phyloP scores from a whole-genome alignment of 2,888 invertebrate genomes.

The Drosophila vallismaia region DNA sequence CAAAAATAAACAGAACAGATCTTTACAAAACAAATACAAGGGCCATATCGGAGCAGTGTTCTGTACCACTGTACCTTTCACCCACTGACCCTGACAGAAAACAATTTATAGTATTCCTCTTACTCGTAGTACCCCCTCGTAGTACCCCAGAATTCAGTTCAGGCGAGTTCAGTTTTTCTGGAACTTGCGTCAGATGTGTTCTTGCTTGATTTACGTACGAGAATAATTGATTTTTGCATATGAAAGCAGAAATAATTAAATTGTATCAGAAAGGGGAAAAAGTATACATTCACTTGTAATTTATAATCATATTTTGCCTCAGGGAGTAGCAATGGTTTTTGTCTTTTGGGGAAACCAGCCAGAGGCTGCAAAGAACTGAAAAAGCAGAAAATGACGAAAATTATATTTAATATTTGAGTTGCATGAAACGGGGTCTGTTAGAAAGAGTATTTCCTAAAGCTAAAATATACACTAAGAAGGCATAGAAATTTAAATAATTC shows the following conservation, averaged over 20 bases:
- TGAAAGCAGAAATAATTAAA: slow-evolving; percentile 62
- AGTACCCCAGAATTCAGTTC: slow-evolving; percentile 12
- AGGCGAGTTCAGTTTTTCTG: slow-evolving; percentile 30
- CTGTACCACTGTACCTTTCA: slow-evolving; percentile 9
- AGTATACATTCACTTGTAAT: slow-evolving; percentile 15
- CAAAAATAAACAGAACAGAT: slow-evolving; percentile 43
- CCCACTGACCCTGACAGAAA: slow-evolving; percentile 43
- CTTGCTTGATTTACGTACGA: slow-evolving; percentile 55
- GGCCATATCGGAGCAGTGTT: slow-evolving; percentile 10
- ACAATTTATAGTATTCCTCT: slow-evolving; percentile 23
- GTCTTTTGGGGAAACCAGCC: background rate
- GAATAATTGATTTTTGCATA: slow-evolving; percentile 51
- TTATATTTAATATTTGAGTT: slow-evolving; percentile 30
- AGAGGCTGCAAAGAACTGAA: background rate
- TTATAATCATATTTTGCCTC: slow-evolving; percentile 21
- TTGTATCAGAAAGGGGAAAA: slow-evolving; percentile 55
- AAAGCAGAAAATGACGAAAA: slow-evolving; percentile 16
- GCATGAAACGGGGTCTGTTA: slow-evolving; percentile 6
- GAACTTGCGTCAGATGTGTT: slow-evolving; percentile 69
- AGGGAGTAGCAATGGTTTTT: background rate
- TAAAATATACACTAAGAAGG: background rate
- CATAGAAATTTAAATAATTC: background rate
- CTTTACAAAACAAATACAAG: slow-evolving; percentile 47
- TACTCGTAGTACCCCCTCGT: background rate
- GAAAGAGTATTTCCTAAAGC: background rate